Evolutionary conservation across 2,797 vertebrate species (phyloP).

Genomic region (Cynodonichthys magdalenae): DNA sequence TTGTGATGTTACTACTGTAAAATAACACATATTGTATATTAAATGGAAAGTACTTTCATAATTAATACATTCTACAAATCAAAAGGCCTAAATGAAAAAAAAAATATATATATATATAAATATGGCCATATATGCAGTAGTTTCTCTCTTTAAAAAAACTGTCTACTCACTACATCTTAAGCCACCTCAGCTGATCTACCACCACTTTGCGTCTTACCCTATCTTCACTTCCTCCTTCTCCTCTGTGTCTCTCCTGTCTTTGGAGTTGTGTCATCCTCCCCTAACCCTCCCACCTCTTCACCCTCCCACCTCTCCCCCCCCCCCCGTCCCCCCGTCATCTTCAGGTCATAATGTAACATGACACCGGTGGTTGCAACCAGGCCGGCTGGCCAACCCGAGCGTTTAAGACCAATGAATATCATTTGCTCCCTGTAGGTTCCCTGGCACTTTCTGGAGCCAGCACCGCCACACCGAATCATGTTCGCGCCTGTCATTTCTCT

Average conservation of each 20-base stretch:
- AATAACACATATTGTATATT: neutral
- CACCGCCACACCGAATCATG: constrained; percentile 76
- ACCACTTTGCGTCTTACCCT: constrained; percentile 22
- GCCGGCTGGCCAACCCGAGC: constrained; percentile 70
- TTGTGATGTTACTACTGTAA: neutral
- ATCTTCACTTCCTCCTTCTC: constrained; percentile 17
- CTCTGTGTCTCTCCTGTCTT: constrained; percentile 31
- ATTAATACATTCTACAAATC: neutral
- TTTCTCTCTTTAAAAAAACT: neutral
- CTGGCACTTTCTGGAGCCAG: constrained; percentile 68
- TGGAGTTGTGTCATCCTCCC: constrained; percentile 51
- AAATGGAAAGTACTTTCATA: neutral
- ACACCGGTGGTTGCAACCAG: constrained; percentile 76
- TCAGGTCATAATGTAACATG: constrained; percentile 83
- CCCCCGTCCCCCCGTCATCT: constrained; percentile 62
- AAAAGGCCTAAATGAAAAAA: neutral
- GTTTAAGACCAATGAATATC: constrained; percentile 86
- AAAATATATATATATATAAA: neutral
- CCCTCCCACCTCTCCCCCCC: too few relatives aligned
- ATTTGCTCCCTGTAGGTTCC: constrained; percentile 79
- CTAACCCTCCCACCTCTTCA: too few relatives aligned
- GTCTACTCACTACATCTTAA: constrained; percentile 23
- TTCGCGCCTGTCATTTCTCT: constrained; percentile 74
- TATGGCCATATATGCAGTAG: neutral
- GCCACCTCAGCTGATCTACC: constrained; percentile 41